Base-by-base conservation (phyloP, 2,888 invertebrate genomes). In the Lithosia quadra region DNA sequence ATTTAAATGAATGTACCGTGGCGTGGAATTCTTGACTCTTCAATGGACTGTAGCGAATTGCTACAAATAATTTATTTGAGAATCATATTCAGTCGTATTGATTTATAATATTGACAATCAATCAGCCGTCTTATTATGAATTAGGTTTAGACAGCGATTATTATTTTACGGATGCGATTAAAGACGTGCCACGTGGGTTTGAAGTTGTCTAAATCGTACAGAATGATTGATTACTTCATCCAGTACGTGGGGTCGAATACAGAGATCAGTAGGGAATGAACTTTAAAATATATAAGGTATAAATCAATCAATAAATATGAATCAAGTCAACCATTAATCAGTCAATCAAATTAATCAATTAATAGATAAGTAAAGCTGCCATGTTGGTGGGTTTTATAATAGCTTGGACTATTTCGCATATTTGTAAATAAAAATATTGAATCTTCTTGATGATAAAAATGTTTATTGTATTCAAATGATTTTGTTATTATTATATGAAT, bases 1-100 rank as follows among this genome's bases (percentile, higher is more conserved):
- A 80, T 76, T 73, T 65, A 67, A 74, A 77, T 63, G 49, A n/a
- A 53, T 55, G 13, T 36, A 61, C 63, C 59, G 66, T 53, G 49
- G 21, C 22, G 49, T 28, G 21, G 33, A 33, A n/a, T n/a, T 5
- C 49, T 53, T 28, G 11, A n/a, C 34, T 55, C 34, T 21, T 68
- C 18, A 60, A 63, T 63, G 8, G 13, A 63, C 49, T 58, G 24
- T n/a, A 53, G 11, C 18, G 36, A 68, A 68, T 68, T 63, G 28
- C 10, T 60, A 24, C 55, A 34, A 58, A 22, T 53, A 21, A 53
- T 60, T 24, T 13, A 18, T 60, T 63, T 61, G 18, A 28, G 28
- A n/a, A 28, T 28, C 1, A 7, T 56, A 56, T 56, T 28, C 56
- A 13, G 15, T 56, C 24, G 24, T 18, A 28, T 24, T 55, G 22